phyloP scores from a whole-genome alignment of 2,113 vertebrate species.

The Nycticebus coucang region DNA sequence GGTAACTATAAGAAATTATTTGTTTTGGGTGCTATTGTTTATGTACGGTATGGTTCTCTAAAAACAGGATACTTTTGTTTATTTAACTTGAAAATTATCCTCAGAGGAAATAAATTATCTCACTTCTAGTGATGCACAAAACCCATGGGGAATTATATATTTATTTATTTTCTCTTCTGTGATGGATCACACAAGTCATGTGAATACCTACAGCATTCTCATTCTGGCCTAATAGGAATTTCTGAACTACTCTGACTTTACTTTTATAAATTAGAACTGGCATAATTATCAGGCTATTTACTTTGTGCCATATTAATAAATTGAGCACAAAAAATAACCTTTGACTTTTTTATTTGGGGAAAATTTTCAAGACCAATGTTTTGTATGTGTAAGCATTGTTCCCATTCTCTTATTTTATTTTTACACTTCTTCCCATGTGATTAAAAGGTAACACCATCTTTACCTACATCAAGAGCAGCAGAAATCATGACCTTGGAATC shows the following conservation, averaged over 20 bases:
- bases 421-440: not conserved
- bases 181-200: not conserved
- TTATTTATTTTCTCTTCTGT: not conserved
- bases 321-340: not conserved
- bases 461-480: not conserved
- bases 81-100: not conserved
- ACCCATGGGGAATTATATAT: accelerated
- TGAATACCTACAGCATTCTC: not conserved
- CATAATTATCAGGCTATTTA: not conserved
- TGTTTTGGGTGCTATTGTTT: not conserved
- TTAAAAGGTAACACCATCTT: not conserved
- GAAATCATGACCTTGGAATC: not conserved
- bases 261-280: not conserved
- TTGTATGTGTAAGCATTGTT: not conserved
- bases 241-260: not conserved
- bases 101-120: not conserved
- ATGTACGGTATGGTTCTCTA: not conserved
- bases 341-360: not conserved
- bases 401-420: not conserved
- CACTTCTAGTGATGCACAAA: not conserved
- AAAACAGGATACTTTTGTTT: not conserved
- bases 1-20: not conserved
- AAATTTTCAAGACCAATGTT: not conserved
- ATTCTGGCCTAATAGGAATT: not conserved
- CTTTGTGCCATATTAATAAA: not conserved